These are phyloP conservation scores for Otolemur garnettii DNA, from an alignment of 2,113 vertebrate species.

Conservation along the genomic window DNA sequence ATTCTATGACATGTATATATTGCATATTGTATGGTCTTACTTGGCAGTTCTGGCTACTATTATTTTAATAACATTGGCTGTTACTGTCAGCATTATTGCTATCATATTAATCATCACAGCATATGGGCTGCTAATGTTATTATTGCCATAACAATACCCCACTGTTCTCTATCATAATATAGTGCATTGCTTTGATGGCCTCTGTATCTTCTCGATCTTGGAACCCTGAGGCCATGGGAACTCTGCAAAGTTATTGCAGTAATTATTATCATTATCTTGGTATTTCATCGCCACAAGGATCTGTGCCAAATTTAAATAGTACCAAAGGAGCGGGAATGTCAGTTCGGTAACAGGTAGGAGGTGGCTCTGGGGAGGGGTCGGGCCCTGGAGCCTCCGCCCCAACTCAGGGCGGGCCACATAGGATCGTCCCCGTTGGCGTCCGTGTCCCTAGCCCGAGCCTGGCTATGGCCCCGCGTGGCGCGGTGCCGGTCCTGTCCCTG, in stretches of 20 bases:
- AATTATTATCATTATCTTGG: neutral
- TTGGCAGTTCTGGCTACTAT: too few relatives aligned
- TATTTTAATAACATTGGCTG: neutral
- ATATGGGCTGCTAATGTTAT: neutral
- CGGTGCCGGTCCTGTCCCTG: neutral
- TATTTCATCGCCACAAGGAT: neutral
- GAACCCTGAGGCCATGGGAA: neutral
- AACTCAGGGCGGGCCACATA: neutral
- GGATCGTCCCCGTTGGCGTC: rapidly evolving
- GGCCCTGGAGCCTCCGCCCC: neutral
- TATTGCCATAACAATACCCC: neutral
- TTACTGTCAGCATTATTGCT: neutral
- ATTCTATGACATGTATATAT: too few relatives aligned
- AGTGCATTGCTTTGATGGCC: neutral
- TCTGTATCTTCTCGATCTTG: neutral
- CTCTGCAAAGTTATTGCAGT: neutral
- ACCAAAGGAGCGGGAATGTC: neutral
- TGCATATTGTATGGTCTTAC: too few relatives aligned
- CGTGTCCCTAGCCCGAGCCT: neutral
- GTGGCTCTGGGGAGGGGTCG: neutral
- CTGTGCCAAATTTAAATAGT: neutral
- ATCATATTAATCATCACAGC: neutral
- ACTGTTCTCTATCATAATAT: neutral
- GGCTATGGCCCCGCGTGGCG: neutral
- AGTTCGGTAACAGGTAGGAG: neutral